Conservation (phyloP, 2,113 vertebrate genomes). For the Labrus mixtus region DNA sequence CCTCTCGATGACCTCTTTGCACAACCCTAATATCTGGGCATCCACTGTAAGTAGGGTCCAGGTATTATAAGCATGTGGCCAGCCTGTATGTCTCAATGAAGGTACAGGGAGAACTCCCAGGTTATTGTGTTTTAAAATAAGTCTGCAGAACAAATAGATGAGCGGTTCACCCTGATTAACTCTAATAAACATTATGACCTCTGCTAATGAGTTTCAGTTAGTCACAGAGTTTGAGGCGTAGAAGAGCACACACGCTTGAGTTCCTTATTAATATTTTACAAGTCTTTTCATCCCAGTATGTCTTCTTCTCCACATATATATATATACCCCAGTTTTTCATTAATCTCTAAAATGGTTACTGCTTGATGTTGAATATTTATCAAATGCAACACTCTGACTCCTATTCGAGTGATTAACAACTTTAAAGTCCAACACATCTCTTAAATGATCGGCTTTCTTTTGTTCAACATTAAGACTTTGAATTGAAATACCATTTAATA, state of each 20-base stretch:
- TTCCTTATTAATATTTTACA: constrained; percentile 28
- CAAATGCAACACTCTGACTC: constrained; percentile 2
- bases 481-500: constrained; percentile 22
- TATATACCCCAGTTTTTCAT: neutral
- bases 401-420: constrained; percentile 15
- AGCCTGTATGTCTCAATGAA: neutral
- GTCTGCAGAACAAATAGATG: neutral
- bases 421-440: constrained; percentile 5
- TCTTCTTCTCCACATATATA: constrained; percentile 2
- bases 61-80: no score
- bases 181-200: neutral
- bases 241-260: neutral
- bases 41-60: no score
- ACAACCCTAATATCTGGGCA: no score
- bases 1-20: no score
- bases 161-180: constrained; percentile 24
- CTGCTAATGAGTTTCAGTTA: constrained; percentile 16
- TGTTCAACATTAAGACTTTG: neutral
- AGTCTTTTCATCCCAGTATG: neutral
- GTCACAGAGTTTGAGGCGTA: no score
- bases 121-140: no score
- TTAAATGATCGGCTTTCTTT: constrained; percentile 19
- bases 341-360: constrained; percentile 5
- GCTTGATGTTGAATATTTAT: constrained; percentile 19
- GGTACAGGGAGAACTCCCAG: neutral